phyloP scores from a whole-genome alignment of 2,888 invertebrate species.

The Drosophila mimica region DNA sequence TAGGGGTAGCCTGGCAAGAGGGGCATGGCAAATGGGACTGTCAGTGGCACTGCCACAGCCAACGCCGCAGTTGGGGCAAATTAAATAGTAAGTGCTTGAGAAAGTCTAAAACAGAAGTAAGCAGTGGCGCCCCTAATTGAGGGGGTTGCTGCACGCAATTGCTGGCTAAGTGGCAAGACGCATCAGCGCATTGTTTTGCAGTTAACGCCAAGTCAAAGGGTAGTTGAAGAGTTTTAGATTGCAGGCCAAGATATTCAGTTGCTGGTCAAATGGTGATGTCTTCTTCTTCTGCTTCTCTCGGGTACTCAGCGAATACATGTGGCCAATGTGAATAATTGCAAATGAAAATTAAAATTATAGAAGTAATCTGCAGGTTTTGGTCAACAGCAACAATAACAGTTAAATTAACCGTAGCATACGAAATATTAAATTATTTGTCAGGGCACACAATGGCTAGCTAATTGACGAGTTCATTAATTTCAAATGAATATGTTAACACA shows the following conservation, averaged over 20 bases:
- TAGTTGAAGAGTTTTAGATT: neutral
- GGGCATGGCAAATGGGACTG: slow-evolving; percentile 58
- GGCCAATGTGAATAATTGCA: slow-evolving; percentile 5
- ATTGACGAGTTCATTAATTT: slow-evolving; percentile 80
- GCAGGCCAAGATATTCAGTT: neutral
- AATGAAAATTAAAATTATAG: slow-evolving; percentile 1
- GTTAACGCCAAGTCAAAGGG: slow-evolving; percentile 6
- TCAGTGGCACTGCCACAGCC: slow-evolving; percentile 11
- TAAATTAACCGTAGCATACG: slow-evolving; percentile 1
- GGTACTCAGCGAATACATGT: neutral
- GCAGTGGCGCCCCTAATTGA: slow-evolving; percentile 7
- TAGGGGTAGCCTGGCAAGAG: slow-evolving; percentile 50
- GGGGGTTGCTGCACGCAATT: slow-evolving; percentile 28
- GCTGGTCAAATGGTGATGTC: neutral
- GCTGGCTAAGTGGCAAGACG: slow-evolving; percentile 59
- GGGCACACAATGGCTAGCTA: slow-evolving; percentile 71
- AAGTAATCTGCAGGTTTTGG: neutral
- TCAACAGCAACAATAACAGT: slow-evolving; percentile 10
- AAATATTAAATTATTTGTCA: slow-evolving; percentile 63
- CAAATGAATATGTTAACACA: slow-evolving; percentile 72
- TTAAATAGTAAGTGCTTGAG: slow-evolving; percentile 80
- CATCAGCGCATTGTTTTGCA: slow-evolving; percentile 57
- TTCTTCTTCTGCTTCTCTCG: neutral
- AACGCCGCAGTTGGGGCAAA: slow-evolving; percentile 57
- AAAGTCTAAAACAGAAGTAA: slow-evolving; percentile 55